Evolutionary conservation across 1,140 invertebrate genomes (phyloP), one percentile per base, ranked within the genome.

Genomic region (Drosophila teissieri): DNA sequence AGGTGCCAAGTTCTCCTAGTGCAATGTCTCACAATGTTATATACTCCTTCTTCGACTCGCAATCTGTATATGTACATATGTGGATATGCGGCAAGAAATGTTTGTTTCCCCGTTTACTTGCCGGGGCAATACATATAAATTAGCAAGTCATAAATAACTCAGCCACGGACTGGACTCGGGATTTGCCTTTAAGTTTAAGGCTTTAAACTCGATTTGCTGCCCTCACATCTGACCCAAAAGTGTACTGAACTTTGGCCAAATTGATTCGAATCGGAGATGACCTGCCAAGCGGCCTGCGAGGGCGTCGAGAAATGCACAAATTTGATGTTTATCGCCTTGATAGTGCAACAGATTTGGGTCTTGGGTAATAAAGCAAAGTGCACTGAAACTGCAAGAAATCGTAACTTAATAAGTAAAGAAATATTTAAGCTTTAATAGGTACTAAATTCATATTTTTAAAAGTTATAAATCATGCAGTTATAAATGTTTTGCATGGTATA

Each of bases 201-300:
- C 74, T 72, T 70, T 75, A 78, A 54, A 12, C 19, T 60, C 72
- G 69, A 53, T 15, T 39, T 52, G 34, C 11, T 1, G 17, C 22
- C 40, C 31, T 14, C 4, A 40, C 56, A 46, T 42, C 48, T 89
- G 85, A 89, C 84, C 80, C 80, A 84, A 89, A 89, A 89, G 85
- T 84, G 84, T 89, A 89, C 44, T 89, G 85, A 89, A 89, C 84
- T 89, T 89, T 72, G 62, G 65, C 64, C 73, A 80, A 88, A 89
- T 89, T 89, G 80, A 89, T 90, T 80, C 58, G 69, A 84, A 84
- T 88, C 83, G 83, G 83, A 88, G 83, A 88, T 89, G 83, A 73
- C 83, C 83, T 88, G 83, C 88, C 82, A 88, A 72, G 70, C 69
- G 34, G 60, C 60, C 75, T 56, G 62, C 45, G 54, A 63, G 55